Conservation (phyloP, 1,140 invertebrate genomes). For the Listronotus bonariensis region DNA sequence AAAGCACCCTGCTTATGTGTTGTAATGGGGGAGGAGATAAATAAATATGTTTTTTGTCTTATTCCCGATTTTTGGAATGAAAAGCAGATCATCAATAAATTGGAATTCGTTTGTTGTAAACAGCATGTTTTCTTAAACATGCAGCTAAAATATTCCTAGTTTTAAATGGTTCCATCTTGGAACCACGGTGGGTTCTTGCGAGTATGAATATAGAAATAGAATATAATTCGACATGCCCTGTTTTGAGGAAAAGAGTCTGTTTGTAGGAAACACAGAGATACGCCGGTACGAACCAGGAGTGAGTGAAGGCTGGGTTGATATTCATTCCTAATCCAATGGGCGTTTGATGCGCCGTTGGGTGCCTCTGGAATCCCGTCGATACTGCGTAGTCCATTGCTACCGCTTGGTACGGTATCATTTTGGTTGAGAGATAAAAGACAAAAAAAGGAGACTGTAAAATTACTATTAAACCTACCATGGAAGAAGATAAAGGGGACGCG, state of each 20-base stretch:
- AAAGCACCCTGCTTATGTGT: too few species aligned
- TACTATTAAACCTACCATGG: too few species aligned
- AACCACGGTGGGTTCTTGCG: not conserved
- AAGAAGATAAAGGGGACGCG: too few species aligned
- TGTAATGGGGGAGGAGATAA: too few species aligned
- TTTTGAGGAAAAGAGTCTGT: constrained; percentile 82
- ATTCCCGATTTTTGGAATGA: too few species aligned
- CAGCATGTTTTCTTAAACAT: too few species aligned
- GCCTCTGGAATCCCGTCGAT: constrained; percentile 71
- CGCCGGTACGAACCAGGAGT: constrained; percentile 91
- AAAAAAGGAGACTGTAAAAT: too few species aligned
- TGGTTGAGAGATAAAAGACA: too few species aligned
- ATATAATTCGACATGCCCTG: constrained; percentile 78
- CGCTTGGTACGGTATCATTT: constrained; percentile 84
- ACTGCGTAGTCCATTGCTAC: constrained; percentile 88
- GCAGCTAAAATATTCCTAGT: too few species aligned
- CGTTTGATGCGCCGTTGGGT: constrained; percentile 71
- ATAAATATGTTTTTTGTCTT: too few species aligned
- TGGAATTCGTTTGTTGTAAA: too few species aligned
- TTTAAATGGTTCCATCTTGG: not conserved
- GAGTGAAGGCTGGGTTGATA: constrained; percentile 74
- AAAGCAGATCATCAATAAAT: too few species aligned
- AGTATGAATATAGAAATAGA: constrained; percentile 29
- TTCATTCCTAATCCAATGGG: constrained; percentile 65
- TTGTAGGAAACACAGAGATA: constrained; percentile 85